Base-by-base conservation (phyloP, 2,888 invertebrate genomes). In the Drosophila tripunctata region DNA sequence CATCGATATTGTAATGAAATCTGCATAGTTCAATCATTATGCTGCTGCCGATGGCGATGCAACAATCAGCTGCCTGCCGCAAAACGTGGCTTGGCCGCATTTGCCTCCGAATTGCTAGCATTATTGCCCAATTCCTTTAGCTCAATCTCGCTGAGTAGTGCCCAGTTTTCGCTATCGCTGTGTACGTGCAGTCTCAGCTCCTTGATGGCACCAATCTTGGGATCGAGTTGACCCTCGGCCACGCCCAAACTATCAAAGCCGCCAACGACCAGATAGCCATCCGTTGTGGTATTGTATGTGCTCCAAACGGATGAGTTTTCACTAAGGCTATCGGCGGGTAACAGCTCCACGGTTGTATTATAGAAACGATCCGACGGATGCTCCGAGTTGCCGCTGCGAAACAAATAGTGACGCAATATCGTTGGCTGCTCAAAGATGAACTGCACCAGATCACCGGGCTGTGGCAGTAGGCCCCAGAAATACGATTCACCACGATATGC, bases 391-490 rank as follows among this genome's bases (percentile, higher is more conserved):
- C 98, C 98, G 90, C 97, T 98, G 64, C 96, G 94, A 90, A 97
- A 96, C 64, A 94, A 92, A 92, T 94, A 97, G 79, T 96, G 96
- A 89, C 92, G 91, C 51, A 88, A 50, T 4, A 71, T 22, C 43
- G 75, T 88, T 15, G 98, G 96, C 51, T 94, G 93, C 44, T 93
- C 91, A 90, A 98, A 98, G 90, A 94, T 94, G 89, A 98, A 96
- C 73, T 94, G 93, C 15, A 98, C 92, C 56, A 94, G 92, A 90
- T 98, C 97, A 2, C 96, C 97, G 7, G 94, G 94, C 83, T 95
- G 95, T 0, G 98, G 98, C 35, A 95, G 92, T 7, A 96, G 91
- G 0, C 97, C 98, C 98, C 98, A 98, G 91, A 98, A 99, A 89
- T 95, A 98, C 0, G 95, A 94, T 72, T 95, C 94, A 0, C 99